A percentile compares a stretch with the other conserved stretches of the same genome.
Evolutionary conservation across 2,797 vertebrate genomes (phyloP).

Genomic region (Petrocephalus sullivani): DNA sequence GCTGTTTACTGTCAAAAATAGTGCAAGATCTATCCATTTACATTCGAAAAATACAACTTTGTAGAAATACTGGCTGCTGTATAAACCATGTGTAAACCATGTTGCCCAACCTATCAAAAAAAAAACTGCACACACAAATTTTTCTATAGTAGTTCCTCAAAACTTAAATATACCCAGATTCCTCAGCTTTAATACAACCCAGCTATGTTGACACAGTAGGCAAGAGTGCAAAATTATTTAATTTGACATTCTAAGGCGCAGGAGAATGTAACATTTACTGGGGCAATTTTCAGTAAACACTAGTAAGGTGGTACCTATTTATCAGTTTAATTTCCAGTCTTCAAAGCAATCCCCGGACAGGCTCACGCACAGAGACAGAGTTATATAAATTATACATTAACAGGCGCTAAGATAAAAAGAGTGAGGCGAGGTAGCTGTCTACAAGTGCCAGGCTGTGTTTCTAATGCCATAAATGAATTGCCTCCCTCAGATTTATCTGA

Average conservation of each 20-base stretch:
- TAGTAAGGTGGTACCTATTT: not conserved
- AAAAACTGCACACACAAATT: not conserved
- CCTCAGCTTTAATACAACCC: not conserved
- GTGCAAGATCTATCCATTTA: not conserved
- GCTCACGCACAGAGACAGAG: not conserved
- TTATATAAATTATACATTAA: not conserved
- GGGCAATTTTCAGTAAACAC: constrained; percentile 1
- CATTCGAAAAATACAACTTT: not conserved
- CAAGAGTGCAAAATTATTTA: not conserved
- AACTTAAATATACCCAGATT: not conserved
- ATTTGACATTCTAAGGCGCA: not conserved
- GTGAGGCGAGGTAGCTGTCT: not conserved
- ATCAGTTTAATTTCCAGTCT: constrained; percentile 7
- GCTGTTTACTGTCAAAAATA: not conserved
- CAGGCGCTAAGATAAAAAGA: not conserved
- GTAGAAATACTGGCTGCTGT: not conserved
- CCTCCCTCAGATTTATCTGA: not conserved
- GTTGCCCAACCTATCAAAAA: not conserved
- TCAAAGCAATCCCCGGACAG: not conserved
- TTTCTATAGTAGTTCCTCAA: not conserved
- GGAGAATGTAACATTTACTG: not conserved
- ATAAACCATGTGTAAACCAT: not conserved
- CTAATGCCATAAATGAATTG: not conserved
- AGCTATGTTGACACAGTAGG: not conserved
- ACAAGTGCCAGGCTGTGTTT: not conserved